Evolutionary conservation across 2,888 invertebrate genomes (phyloP).

Genomic region (Petrolisthes cinctipes): DNA sequence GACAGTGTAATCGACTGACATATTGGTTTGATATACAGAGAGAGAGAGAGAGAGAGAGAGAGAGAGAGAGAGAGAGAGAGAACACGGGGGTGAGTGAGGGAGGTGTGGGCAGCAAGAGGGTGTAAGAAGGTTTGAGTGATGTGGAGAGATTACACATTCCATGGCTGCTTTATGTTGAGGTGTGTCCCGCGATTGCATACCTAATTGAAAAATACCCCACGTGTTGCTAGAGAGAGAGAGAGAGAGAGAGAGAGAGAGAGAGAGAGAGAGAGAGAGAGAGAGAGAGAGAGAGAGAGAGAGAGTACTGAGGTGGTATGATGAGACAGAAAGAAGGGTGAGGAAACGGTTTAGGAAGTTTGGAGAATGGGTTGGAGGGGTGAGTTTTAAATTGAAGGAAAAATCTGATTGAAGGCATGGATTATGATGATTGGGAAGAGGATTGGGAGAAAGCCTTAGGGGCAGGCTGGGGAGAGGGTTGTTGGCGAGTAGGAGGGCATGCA

Average conservation of each 20-base stretch:
- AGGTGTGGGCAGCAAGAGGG: background rate
- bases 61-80: background rate
- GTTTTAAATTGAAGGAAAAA: background rate
- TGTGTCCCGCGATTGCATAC: conserved; percentile 39
- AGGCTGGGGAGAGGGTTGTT: background rate
- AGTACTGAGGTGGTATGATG: background rate
- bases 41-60: background rate
- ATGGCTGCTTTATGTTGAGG: conserved; percentile 37
- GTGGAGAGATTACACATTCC: conserved; percentile 40
- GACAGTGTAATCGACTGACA: background rate
- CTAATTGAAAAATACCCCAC: conserved; percentile 47
- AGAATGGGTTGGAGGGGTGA: background rate
- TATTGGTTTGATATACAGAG: background rate
- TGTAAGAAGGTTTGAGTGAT: conserved; percentile 25
- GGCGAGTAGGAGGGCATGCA: background rate
- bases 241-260: conserved; percentile 22
- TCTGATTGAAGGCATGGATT: too few species aligned
- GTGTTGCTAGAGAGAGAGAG: background rate
- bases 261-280: conserved; percentile 22
- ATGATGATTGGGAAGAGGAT: background rate
- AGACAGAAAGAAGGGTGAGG: background rate
- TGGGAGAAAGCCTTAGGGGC: background rate
- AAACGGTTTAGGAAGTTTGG: background rate
- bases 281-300: background rate
- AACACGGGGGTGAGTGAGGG: background rate